A percentile compares a stretch with the other conserved stretches of the same genome.
Conservation (phyloP, 2,797 vertebrate genomes). For the Poeciliopsis turneri region DNA sequence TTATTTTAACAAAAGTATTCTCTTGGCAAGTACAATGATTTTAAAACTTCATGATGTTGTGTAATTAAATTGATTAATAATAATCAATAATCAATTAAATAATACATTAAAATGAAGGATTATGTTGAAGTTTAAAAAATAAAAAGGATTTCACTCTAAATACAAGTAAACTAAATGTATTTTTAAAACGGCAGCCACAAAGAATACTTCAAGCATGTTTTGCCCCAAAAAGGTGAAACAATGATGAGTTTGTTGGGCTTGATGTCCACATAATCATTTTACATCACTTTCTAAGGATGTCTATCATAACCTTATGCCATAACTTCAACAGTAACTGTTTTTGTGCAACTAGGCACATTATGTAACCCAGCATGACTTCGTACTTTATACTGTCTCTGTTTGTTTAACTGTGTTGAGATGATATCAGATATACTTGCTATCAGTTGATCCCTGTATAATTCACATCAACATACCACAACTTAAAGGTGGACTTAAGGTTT, state of each 20-base stretch:
- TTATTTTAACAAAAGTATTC: neutral
- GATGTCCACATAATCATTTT: neutral
- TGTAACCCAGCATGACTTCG: neutral
- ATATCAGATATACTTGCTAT: neutral
- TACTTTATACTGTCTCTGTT: conserved; percentile 21
- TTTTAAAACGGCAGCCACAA: neutral
- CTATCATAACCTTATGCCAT: neutral
- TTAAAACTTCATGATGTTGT: neutral
- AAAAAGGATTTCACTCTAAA: neutral
- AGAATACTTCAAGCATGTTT: neutral
- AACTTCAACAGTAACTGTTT: neutral
- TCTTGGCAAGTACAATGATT: neutral
- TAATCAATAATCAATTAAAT: neutral
- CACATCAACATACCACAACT: neutral
- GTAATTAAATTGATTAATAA: too few species aligned
- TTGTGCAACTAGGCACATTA: neutral
- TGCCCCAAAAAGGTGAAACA: neutral
- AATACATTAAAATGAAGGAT: neutral
- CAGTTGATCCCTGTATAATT: conserved; percentile 7
- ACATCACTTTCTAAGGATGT: neutral
- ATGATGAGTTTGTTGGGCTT: neutral
- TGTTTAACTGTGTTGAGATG: conserved; percentile 11
- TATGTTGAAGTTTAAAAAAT: neutral
- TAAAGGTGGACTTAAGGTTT: neutral
- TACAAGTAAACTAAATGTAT: neutral